phyloP scores from a whole-genome alignment of 2,113 vertebrate species.

The Scolopax mira region DNA sequence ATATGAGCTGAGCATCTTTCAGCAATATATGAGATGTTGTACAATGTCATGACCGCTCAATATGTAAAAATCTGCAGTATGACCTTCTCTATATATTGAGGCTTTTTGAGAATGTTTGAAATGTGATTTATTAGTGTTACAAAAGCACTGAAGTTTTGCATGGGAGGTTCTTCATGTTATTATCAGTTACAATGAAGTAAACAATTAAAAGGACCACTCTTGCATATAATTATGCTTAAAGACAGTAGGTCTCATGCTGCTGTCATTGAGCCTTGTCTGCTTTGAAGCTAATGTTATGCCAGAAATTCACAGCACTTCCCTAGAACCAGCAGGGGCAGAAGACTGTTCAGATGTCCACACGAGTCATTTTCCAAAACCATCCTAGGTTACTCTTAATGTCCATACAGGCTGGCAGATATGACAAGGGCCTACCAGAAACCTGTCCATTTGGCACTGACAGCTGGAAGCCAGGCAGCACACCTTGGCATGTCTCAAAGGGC shows the following conservation, averaged over 20 bases:
- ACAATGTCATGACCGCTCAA: background rate
- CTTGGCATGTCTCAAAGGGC: background rate
- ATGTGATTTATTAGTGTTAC: background rate
- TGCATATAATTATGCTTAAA: background rate
- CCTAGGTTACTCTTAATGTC: background rate
- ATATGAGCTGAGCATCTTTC: no score
- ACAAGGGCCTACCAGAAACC: background rate
- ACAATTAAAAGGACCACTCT: background rate
- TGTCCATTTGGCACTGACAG: background rate
- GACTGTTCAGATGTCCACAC: background rate
- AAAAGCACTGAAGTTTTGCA: background rate
- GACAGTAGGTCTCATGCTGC: background rate
- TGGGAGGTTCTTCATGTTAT: background rate
- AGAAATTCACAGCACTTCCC: background rate
- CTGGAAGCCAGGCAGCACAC: background rate
- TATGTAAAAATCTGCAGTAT: background rate
- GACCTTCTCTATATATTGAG: background rate
- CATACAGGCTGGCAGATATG: background rate
- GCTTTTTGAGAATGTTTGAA: background rate
- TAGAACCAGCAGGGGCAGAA: background rate
- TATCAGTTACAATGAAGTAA: background rate
- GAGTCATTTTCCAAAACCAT: background rate
- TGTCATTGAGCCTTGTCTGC: background rate
- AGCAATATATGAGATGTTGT: background rate
- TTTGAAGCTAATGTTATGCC: background rate